Conservation (phyloP, 53 echinoderm and acorn worm species). For the Henricia sp. region DNA sequence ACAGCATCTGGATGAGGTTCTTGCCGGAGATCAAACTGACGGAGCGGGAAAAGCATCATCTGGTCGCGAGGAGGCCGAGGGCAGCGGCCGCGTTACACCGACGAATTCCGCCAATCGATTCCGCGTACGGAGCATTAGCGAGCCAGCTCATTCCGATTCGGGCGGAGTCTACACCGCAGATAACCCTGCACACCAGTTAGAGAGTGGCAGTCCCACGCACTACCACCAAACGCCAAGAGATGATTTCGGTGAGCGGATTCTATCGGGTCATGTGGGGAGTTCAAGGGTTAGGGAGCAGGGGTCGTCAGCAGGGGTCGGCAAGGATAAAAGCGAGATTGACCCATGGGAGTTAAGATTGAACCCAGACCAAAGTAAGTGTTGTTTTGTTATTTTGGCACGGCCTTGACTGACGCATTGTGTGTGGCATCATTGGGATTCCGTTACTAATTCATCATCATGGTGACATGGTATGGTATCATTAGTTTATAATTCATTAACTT, state of each 20-base stretch:
- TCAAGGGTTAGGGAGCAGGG: constrained; percentile 42
- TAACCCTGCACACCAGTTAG: constrained; percentile 39
- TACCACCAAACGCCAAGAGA: constrained; percentile 30
- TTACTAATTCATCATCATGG: neutral
- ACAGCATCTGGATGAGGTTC: constrained; percentile 87
- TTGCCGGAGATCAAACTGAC: constrained; percentile 76
- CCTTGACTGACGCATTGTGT: constrained; percentile 8
- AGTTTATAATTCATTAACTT: too few species aligned
- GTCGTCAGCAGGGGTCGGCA: constrained; percentile 16
- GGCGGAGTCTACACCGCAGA: constrained; percentile 41
- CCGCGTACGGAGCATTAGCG: constrained; percentile 21
- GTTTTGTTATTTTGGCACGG: neutral
- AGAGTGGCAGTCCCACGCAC: constrained; percentile 24
- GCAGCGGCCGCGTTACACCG: constrained; percentile 41
- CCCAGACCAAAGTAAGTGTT: constrained; percentile 53
- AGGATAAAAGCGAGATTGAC: constrained; percentile 49
- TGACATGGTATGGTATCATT: constrained; percentile 12
- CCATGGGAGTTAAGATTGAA: constrained; percentile 82
- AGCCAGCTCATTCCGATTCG: constrained; percentile 11
- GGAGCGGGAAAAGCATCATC: constrained; percentile 15
- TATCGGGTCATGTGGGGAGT: constrained; percentile 79
- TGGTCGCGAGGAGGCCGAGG: neutral
- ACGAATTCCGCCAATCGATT: constrained; percentile 17
- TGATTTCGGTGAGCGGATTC: constrained; percentile 75
- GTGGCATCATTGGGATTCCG: neutral